phyloP scores from a whole-genome alignment of 2,113 vertebrate genomes.

The Neopipo cinnamomea region DNA sequence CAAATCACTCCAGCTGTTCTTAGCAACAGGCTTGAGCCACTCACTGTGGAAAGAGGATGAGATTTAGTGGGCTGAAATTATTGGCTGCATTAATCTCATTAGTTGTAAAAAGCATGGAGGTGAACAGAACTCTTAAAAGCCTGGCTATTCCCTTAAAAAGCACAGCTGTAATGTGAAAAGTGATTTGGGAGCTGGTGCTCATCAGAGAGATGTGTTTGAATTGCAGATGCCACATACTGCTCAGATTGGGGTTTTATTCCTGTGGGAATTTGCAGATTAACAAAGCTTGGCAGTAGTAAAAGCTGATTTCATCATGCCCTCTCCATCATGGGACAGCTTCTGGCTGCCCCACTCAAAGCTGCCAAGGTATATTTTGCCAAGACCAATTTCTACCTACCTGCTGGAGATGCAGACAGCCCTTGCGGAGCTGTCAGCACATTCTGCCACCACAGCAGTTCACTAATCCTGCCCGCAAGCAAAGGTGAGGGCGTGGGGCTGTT shows the following conservation, averaged over 20 bases:
- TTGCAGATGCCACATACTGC: not conserved
- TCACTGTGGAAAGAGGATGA: constrained; percentile 49
- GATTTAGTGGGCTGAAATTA: not conserved
- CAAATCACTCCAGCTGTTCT: not conserved
- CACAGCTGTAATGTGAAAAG: not conserved
- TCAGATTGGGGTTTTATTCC: not conserved
- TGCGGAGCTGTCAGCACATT: not conserved
- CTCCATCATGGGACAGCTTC: not conserved
- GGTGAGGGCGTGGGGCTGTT: not conserved
- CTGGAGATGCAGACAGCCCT: not conserved
- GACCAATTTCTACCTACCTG: not conserved
- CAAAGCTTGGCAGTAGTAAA: not conserved
- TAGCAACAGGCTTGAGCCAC: constrained; percentile 55
- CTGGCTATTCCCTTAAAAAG: not conserved
- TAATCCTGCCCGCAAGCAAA: not conserved
- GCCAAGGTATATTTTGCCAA: not conserved
- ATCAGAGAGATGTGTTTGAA: not conserved
- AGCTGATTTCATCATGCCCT: not conserved
- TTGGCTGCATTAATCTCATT: not conserved
- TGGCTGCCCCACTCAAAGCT: not conserved
- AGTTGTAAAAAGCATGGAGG: not conserved
- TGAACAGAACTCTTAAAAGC: not conserved
- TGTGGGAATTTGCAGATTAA: not conserved
- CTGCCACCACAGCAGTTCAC: not conserved
- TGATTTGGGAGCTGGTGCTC: not conserved